These are phyloP conservation scores for Coregonus ussuriensis DNA, from an alignment of 2,797 vertebrate genomes.

Conservation along the genomic window DNA sequence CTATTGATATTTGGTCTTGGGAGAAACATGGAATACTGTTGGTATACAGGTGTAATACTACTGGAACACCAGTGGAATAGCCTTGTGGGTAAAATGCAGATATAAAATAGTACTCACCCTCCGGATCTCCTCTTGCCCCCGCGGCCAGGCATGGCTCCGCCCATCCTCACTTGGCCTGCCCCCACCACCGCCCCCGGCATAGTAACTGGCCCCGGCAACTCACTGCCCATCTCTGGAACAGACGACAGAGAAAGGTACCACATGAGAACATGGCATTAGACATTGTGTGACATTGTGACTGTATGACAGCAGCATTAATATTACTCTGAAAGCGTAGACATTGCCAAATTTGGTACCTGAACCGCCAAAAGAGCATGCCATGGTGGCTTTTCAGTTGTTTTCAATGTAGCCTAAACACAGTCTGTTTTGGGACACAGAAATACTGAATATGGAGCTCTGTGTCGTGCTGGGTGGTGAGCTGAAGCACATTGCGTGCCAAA, in stretches of 20 bases:
- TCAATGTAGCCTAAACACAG: background rate
- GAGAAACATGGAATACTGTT: background rate
- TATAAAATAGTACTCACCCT: slow-evolving; percentile 80
- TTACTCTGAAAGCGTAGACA: background rate
- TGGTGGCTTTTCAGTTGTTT: background rate
- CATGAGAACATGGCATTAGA: background rate
- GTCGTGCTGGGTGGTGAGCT: slow-evolving; percentile 3
- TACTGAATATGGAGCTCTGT: background rate
- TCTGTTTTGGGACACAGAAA: background rate
- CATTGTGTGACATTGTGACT: background rate
- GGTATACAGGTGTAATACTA: background rate
- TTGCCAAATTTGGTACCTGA: too few species aligned
- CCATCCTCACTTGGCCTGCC: slow-evolving; percentile 89
- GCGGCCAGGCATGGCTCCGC: slow-evolving; percentile 86
- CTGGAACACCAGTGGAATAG: background rate
- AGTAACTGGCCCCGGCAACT: slow-evolving; percentile 88
- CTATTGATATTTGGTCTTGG: background rate
- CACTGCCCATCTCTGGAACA: slow-evolving; percentile 90
- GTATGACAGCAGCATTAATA: background rate
- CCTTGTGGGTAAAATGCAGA: background rate
- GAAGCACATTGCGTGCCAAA: background rate
- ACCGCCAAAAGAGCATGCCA: too few species aligned
- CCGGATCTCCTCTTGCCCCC: slow-evolving; percentile 94
- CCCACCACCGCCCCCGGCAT: slow-evolving; percentile 88
- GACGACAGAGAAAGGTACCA: slow-evolving; percentile 11